phyloP scores from a whole-genome alignment of 2,113 vertebrate species.

The Campylomormyrus tamandua region DNA sequence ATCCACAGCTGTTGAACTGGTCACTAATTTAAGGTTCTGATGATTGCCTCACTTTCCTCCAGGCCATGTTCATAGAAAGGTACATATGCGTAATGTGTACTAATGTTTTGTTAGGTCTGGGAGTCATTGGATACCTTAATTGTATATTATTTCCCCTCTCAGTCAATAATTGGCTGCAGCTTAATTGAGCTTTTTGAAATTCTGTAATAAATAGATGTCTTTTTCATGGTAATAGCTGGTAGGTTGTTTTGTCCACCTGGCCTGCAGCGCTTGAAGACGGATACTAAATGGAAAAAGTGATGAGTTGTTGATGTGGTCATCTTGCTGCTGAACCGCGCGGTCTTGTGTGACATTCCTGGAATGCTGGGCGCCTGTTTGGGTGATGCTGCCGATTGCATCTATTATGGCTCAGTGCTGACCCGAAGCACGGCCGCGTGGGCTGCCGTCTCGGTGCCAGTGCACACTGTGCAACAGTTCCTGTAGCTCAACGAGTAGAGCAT shows the following conservation, averaged over 20 bases:
- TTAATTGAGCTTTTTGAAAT: neutral
- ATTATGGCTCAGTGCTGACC: neutral
- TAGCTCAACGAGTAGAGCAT: neutral
- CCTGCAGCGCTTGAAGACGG: neutral
- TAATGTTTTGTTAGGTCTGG: neutral
- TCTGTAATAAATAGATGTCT: neutral
- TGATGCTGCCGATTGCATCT: neutral
- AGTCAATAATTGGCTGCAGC: neutral
- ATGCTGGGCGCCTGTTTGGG: neutral
- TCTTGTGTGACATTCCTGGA: neutral
- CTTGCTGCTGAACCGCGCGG: neutral
- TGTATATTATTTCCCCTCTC: neutral
- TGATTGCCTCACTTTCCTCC: neutral
- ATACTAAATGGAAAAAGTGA: neutral
- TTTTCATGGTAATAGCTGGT: neutral
- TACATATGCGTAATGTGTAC: neutral
- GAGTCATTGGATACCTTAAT: neutral
- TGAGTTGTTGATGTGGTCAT: neutral
- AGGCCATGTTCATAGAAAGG: neutral
- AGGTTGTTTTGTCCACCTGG: neutral
- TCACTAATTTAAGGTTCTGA: neutral
- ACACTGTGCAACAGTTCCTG: neutral
- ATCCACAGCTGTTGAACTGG: neutral
- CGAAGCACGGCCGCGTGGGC: neutral
- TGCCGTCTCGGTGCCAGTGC: neutral